Conservation (phyloP, 2,797 vertebrate species). For the Morelia viridis region DNA sequence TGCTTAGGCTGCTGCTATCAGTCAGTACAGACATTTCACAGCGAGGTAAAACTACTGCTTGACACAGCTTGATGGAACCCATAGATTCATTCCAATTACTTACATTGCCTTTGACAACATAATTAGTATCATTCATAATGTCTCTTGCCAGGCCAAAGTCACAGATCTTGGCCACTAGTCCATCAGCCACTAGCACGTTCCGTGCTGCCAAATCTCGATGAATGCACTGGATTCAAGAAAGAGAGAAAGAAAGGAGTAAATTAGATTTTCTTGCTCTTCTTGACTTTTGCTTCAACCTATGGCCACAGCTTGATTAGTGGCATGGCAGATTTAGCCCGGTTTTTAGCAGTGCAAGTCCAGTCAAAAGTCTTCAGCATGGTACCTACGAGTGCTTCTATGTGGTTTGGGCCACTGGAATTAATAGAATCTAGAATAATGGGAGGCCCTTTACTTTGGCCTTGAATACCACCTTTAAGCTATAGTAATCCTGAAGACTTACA, state of each 20-base stretch:
- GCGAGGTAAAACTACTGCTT: background rate
- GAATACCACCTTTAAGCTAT: background rate
- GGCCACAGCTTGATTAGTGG: background rate
- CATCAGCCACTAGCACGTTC: constrained; percentile 88
- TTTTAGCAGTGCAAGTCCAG: background rate
- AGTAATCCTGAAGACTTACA: background rate
- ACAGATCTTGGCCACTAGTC: constrained; percentile 90
- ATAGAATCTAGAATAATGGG: background rate
- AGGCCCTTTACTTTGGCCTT: background rate
- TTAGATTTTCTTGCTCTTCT: background rate
- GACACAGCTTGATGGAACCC: background rate
- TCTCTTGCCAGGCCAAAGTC: constrained; percentile 96
- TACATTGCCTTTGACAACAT: constrained; percentile 97
- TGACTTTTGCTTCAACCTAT: background rate
- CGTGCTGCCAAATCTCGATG: constrained; percentile 95
- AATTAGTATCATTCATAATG: constrained; percentile 98
- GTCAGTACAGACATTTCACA: background rate
- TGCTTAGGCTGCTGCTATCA: background rate
- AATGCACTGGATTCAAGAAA: constrained; percentile 83
- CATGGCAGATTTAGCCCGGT: background rate
- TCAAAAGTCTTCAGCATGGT: background rate
- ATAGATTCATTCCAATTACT: constrained; percentile 58
- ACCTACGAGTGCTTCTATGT: background rate
- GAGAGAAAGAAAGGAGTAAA: background rate
- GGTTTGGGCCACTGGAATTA: background rate